Evolutionary conservation across 2,113 vertebrate species (phyloP), one percentile per base, ranked within the genome.

Genomic region (Paratilapia polleni): DNA sequence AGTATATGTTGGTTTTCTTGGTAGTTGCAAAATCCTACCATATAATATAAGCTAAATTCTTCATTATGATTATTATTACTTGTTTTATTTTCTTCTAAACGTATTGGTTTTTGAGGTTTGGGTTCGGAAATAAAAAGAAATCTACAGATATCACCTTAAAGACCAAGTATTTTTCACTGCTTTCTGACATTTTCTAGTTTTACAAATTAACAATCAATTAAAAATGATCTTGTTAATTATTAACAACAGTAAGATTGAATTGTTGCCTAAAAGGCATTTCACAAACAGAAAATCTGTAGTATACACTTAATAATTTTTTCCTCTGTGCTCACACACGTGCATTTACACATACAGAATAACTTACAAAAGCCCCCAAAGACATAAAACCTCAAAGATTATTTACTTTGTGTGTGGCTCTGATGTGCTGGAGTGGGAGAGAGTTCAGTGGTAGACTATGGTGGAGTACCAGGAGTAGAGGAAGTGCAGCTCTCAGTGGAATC

Each of bases 381-480:
- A 78, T 31, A 31, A 87, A 89, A 90, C 70, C 81, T 87, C 77
- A 88, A 86, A 89, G 77, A 66, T 14, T 78, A 86, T 88, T 89
- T 85, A 83, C 43, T 78, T 17, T 62, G 59, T 56, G 26, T 54
- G 74, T 6, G 28, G 64, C 74, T 88, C 19, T 87, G 90, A 86
- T 80, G 81, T 84, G 60, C 20, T 31, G 73, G 83, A 85, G 86
- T 74, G 64, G 88, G 86, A 82, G 88, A 76, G 47, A 59, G 87
- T 91, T 88, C 87, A 89, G 49, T 13, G 73, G 64, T 62, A 58
- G 80, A 84, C 2, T 58, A 36, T 24, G 83, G 34, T 52, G 80
- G 86, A 87, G 84, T 86, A 87, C 82, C 61, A 57, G 75, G 47
- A 86, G 77, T 13, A 83, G 77, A 62, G 74, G 78, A 52, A n/a